Base-by-base conservation (phyloP, 2,797 vertebrate genomes). In the Sphaeramia orbicularis region DNA sequence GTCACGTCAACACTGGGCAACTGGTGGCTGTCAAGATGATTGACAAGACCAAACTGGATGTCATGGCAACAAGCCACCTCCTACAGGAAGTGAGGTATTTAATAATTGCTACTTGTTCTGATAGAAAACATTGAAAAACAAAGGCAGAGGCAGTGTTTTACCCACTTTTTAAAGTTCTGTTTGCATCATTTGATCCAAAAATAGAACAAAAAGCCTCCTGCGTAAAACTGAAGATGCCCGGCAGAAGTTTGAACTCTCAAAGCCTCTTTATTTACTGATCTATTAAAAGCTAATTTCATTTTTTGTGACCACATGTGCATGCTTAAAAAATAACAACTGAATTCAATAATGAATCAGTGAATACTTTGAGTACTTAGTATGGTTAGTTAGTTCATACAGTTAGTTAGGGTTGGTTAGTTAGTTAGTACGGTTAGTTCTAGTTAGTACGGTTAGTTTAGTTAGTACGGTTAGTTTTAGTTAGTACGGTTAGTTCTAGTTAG, bases 1-100 rank as follows among this genome's bases (percentile, higher is more conserved):
- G 95, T 5, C 95, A 96, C 0, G 91, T 96, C 65, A 93, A 92
- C 91, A 96, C 96, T 0, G 94, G 95, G n/a, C 94, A 96, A 77
- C 91, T 94, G 15, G 96, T 97, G 71, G 96, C 96, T 0, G 91
- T 97, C 76, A 97, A 97, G 90, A 96, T 96, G 87, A 96, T 97
- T 7, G 95, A 97, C 87, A 97, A 97, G 91, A 95, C 94, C 42
- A 96, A 96, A 80, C 92, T 96, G 70, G 95, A 94, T 0, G 83
- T 91, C 6, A 88, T 94, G 65, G 95, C 95, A 0, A 92, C 94
- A 0, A 94, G 95, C 47, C 96, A 96, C 83, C 94, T 97, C 55
- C 81, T 96, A 72, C 95, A 96, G 77, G 96, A 97, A 92, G 96
- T 97, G 63, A 92, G 95, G 91, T 92, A 86, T 40, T 42, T 0